Evolutionary conservation across 1,140 invertebrate species (phyloP), one percentile per base, ranked within the genome.

Genomic region (Sipha flava): DNA sequence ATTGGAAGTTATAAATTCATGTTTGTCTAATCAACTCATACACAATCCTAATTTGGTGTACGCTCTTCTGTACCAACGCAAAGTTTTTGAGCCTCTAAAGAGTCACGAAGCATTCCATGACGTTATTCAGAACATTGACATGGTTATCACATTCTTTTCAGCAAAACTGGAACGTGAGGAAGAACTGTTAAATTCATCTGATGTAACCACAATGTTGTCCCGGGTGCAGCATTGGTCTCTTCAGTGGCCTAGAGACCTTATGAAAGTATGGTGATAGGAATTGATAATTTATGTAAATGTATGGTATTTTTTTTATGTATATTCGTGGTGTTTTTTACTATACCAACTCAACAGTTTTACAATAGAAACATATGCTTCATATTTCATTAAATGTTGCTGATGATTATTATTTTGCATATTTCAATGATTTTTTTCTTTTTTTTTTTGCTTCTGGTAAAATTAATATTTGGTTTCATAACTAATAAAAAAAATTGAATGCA

Each of bases 31-130:
- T 86, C 94, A 97, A 83, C 87, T 99, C 43, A 88, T 91, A 4
- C 91, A 94, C 84, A 99, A 99, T 87, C 91, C 95, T 9, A 95
- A 99, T 87, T 88, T 99, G 81, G 91, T 99, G 47, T 99, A 99
- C 85, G 95, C 96, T 2, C 87, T 99, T 73, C 88, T 99, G 1
- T 98, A 99, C 85, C 97, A 98, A 84, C 90, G 92, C 82, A 91
- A 95, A 80, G 89, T 97, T 54, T 99, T 99, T 87, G 90, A 94
- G 83, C 89, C 92, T 14, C 96, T 96, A 85, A 89, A 92, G 82
- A 90, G 90, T 75, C 94, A 98, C 87, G 90, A 93, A 23, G 92
- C 93, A 77, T 97, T 97, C 86, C 94, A 97, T 85, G 96, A 98
- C 85, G 93, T 99, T 49, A 92, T 98, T 79, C 93, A 97, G 85